phyloP scores from a whole-genome alignment of 2,113 vertebrate species.

The Platichthys flesus region DNA sequence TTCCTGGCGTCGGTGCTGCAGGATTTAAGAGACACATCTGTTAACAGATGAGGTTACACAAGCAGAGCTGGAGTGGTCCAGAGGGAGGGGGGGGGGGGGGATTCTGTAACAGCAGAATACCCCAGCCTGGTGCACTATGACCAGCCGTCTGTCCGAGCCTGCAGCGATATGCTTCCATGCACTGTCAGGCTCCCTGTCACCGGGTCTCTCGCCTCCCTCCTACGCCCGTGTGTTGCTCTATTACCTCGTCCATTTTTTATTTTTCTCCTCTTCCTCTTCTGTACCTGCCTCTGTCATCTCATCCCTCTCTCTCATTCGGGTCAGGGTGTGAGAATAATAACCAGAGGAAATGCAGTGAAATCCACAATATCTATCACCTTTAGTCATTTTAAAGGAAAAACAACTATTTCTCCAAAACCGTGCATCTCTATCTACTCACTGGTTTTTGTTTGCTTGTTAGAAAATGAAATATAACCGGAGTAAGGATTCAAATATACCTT shows the following conservation, averaged over 20 bases:
- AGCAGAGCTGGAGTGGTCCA: constrained; percentile 23
- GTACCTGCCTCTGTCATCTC: not conserved
- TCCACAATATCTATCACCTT: not conserved
- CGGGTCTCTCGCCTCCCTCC: constrained; percentile 15
- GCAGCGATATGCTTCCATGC: constrained; percentile 33
- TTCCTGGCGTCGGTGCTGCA: constrained; percentile 17
- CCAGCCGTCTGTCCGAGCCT: constrained; percentile 38
- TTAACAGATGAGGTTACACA: constrained; percentile 50
- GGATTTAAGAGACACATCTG: constrained; percentile 34
- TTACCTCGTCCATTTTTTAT: not conserved
- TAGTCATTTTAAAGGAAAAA: too few species aligned
- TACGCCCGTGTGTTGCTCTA: not conserved
- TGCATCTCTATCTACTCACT: too few species aligned
- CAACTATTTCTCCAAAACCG: too few species aligned
- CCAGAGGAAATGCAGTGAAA: not conserved
- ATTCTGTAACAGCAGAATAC: constrained; percentile 40
- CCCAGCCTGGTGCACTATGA: constrained; percentile 39
- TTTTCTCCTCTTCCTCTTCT: constrained; percentile 1
- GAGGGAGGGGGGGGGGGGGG: constrained; percentile 3
- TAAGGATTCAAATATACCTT: too few species aligned
- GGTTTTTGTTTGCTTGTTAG: too few species aligned
- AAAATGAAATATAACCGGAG: too few species aligned
- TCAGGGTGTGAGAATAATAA: not conserved
- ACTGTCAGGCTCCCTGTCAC: constrained; percentile 27
- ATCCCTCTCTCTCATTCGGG: not conserved